These are phyloP conservation scores for Herpetotheres cachinnans DNA, from an alignment of 2,113 vertebrate species.

Conservation along the genomic window DNA sequence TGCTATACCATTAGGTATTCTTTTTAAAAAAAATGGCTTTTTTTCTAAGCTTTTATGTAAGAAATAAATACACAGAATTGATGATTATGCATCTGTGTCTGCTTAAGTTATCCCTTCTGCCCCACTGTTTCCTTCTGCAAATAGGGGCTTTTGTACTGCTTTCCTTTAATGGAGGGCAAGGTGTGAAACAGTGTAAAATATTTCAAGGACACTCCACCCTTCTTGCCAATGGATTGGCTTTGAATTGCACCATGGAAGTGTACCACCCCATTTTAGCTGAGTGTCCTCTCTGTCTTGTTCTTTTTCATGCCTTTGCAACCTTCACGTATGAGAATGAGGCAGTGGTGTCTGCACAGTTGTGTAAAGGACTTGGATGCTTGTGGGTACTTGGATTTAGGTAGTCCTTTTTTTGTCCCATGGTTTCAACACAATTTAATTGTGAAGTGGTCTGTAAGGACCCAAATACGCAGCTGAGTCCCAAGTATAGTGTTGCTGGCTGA, in stretches of 20 bases:
- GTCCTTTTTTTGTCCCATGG: neutral
- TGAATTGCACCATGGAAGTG: neutral
- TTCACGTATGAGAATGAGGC: neutral
- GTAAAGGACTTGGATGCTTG: neutral
- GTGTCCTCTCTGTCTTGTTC: neutral
- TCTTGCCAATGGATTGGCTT: neutral
- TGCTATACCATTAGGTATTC: neutral
- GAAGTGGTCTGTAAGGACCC: neutral
- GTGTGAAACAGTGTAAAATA: neutral
- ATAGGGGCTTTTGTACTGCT: neutral
- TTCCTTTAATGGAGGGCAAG: neutral
- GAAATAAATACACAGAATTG: neutral
- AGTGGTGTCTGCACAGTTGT: neutral
- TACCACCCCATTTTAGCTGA: neutral
- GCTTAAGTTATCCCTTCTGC: neutral
- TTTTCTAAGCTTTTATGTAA: too few relatives aligned
- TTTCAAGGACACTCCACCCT: neutral
- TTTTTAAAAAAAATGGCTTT: neutral
- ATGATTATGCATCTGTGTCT: neutral
- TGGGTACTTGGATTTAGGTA: neutral
- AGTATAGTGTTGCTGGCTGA: fast-evolving
- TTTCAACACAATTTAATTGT: neutral
- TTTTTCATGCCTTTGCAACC: neutral
- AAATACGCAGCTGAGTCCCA: neutral
- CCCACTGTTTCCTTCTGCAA: neutral